Evolutionary conservation across 2,797 vertebrate genomes (phyloP), one percentile per base, ranked within the genome.

Genomic region (Geotria australis): DNA sequence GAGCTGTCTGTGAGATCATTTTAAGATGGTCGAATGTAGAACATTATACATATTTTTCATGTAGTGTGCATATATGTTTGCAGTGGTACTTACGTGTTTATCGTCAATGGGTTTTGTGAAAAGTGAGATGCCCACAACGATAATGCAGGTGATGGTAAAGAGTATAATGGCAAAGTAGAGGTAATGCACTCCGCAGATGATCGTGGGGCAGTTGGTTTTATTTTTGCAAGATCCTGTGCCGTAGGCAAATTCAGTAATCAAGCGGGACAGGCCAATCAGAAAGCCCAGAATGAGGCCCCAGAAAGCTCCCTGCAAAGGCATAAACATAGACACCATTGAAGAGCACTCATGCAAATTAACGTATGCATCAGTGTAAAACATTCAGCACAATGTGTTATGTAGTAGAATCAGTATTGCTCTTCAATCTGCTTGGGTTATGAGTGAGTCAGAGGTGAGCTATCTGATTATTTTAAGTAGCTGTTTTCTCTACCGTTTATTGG

Each of bases 171-270:
- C 73, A 7, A 96, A 94, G 70, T 98, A 98, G 45, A 96, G 74
- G 69, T 94, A 98, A 64, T 98, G 91, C 9, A 95, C 74, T 1
- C 78, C 78, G 10, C 91, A 98, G 64, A 98, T 93, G 65, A 98
- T 76, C 3, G 63, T 71, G 1, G 91, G 91, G 56, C 91, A 98
- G 47, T 71, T 47, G 59, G 75, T 83, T 59, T 82, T 82, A 1
- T 1, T 1, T 11, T 64, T 71, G 3, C 91, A 98, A 73, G 67
- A 91, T 48, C 88, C 88, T 0, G 77, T 88, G 56, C 88, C 85
- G 0, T 72, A 95, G 56, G 61, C 70, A 63, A 96, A 96, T 70
- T 95, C 88, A 1, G 81, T 0, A 2, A 89, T 77, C 91, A 98
- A 94, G 55, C 89, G 76, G 9, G 68, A 1, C 3, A 93, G 62